Conservation (phyloP, 2,797 vertebrate species). For the Sebastes cheni region DNA sequence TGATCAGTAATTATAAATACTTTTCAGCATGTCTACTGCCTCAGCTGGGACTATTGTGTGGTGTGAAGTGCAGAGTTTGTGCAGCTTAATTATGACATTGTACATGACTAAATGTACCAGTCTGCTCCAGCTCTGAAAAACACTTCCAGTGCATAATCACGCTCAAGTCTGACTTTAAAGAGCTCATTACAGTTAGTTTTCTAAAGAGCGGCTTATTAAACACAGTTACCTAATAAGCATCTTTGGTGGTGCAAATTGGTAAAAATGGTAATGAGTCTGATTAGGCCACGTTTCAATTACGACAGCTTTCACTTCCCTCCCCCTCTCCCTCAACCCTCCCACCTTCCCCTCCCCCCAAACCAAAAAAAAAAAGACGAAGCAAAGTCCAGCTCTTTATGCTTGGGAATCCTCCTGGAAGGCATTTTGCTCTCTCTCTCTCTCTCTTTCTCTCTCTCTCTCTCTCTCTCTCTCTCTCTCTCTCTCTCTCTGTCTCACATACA, state of each 20-base stretch:
- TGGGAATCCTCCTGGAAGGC: slow-evolving; percentile 84
- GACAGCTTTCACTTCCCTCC: slow-evolving; percentile 82
- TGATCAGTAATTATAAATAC: slow-evolving; percentile 87
- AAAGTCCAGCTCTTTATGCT: slow-evolving; percentile 74
- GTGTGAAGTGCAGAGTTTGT: slow-evolving; percentile 84
- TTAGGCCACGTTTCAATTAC: slow-evolving; percentile 99
- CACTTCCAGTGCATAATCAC: slow-evolving; percentile 95
- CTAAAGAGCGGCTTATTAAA: slow-evolving; percentile 99
- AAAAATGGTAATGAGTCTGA: slow-evolving; percentile 99
- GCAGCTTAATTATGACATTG: slow-evolving; percentile 97
- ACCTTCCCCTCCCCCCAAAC: slow-evolving; percentile 46
- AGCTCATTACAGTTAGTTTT: slow-evolving; percentile 99
- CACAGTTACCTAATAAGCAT: slow-evolving; percentile 99
- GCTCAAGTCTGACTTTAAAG: slow-evolving; percentile 98
- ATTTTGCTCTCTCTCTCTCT: slow-evolving; percentile 49
- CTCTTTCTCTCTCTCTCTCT: slow-evolving; percentile 6
- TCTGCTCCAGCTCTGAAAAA: slow-evolving; percentile 88
- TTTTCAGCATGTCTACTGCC: slow-evolving; percentile 75
- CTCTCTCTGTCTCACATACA: slow-evolving; percentile 7
- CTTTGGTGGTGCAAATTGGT: slow-evolving; percentile 99
- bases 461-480: slow-evolving; percentile 21
- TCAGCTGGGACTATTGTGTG: slow-evolving; percentile 79
- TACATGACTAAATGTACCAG: slow-evolving; percentile 90
- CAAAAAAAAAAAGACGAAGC: slow-evolving; percentile 52
- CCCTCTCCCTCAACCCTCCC: slow-evolving; percentile 34